Evolutionary conservation across 2,888 invertebrate genomes (phyloP), one percentile per base, ranked within the genome.

Genomic region (Aphidius colemani): DNA sequence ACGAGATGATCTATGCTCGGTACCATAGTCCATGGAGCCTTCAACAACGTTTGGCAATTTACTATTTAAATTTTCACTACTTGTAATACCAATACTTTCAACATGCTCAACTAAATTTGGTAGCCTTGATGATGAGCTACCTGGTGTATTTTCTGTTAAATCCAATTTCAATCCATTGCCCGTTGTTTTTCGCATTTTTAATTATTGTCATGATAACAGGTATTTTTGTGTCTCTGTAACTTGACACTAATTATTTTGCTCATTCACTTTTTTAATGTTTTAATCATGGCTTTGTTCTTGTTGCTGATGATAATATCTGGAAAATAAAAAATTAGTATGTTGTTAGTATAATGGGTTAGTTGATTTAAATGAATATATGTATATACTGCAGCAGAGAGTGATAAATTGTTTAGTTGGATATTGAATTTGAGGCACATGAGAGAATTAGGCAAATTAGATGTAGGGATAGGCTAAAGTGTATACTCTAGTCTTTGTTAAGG

Each of bases 21-120:
- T 79, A 76, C 82, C 82, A 82, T 81, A 82, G 82, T 82, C 82
- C 82, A 82, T 82, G 77, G 82, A 82, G 77, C 81, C 82, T 73
- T 82, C 82, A 66, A 82, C 81, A 46, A 82, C 77, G 81, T 82
- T 82, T 50, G 82, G 82, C 73, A 82, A 71, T 75, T 81, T 82
- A 71, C 81, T 78, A 71, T 79, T 82, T 74, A 82, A 80, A 76
- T 79, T 78, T 71, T 82, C 82, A 59, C 57, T 65, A 51, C 65
- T 66, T 46, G 59, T 57, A 56, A 59, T 68, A 62, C 61, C 73
- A 58, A 73, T 73, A 65, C 72, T 77, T 66, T 79, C 78, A 71
- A 79, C 82, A 81, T 82, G 81, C 75, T 82, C 82, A 60, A 79
- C 76, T 65, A 82, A 70, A 68, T 80, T 82, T 58, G 82, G 82